phyloP scores from a whole-genome alignment of 1,140 invertebrate genomes.

The Scaptomyza graminum region DNA sequence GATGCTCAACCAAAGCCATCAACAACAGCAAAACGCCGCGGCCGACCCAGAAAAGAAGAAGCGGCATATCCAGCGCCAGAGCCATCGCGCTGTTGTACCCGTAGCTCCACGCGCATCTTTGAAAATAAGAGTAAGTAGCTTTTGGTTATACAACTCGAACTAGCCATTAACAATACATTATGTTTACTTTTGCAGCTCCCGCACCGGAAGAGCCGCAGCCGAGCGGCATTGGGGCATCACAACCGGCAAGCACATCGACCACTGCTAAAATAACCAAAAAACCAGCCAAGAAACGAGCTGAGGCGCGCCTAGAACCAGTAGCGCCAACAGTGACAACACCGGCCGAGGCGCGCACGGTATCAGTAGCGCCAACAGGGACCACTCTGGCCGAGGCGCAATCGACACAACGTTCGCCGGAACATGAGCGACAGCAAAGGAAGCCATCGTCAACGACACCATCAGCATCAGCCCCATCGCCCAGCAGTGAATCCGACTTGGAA shows the following conservation, averaged over 20 bases:
- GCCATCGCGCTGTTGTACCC: slow-evolving; percentile 22
- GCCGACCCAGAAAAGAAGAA: slow-evolving; percentile 47
- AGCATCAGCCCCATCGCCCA: background rate
- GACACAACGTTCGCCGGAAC: slow-evolving; percentile 40
- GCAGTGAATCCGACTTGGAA: slow-evolving; percentile 46
- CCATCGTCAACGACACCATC: background rate
- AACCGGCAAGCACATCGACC: background rate
- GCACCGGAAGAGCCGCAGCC: slow-evolving; percentile 25
- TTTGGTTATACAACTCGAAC: background rate
- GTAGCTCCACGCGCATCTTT: slow-evolving; percentile 56
- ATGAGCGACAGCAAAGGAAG: background rate
- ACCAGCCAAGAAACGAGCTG: slow-evolving; percentile 58
- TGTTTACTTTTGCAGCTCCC: slow-evolving; percentile 12
- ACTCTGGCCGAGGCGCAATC: slow-evolving; percentile 58
- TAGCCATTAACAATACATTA: background rate
- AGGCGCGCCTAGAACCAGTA: slow-evolving; percentile 29
- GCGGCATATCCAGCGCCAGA: slow-evolving; percentile 12
- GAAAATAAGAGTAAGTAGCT: slow-evolving; percentile 55
- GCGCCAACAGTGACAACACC: slow-evolving; percentile 27
- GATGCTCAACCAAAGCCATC: slow-evolving; percentile 59
- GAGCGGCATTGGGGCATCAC: background rate
- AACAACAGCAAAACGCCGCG: slow-evolving; percentile 38
- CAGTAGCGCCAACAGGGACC: slow-evolving; percentile 1
- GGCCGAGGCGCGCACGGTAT: slow-evolving; percentile 42
- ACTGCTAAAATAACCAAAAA: slow-evolving; percentile 47